Percentiles rank a stretch among this genome's conserved stretches.
phyloP scores from a whole-genome alignment of 2,797 vertebrate genomes.

The Anas georgica region DNA sequence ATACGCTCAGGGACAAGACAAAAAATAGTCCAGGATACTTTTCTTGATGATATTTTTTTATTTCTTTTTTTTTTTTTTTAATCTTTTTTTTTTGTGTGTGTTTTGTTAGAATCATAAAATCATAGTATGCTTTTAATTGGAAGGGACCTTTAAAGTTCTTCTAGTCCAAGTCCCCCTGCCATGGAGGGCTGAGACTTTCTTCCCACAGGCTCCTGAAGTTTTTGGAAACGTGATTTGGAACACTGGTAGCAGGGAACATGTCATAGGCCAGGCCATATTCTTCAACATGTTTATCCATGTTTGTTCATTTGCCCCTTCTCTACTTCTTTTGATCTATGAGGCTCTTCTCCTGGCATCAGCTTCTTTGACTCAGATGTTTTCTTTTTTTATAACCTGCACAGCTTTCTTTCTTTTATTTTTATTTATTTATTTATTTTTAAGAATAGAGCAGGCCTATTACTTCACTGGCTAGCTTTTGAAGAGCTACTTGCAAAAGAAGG shows the following conservation, averaged over 20 bases:
- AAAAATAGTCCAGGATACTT: background rate
- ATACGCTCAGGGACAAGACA: background rate
- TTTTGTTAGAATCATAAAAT: no score
- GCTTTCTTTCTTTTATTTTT: background rate
- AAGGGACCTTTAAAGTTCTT: background rate
- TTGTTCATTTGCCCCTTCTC: background rate
- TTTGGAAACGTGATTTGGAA: background rate
- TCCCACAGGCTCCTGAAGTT: background rate
- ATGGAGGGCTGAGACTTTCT: background rate
- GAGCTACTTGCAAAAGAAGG: background rate
- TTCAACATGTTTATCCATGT: accelerated
- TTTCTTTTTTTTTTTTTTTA: no score
- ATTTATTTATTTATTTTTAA: no score
- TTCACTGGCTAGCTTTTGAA: background rate
- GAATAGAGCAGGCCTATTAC: background rate
- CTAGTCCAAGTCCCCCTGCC: background rate
- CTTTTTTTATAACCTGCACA: background rate
- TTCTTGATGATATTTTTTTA: background rate
- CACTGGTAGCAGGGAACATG: background rate
- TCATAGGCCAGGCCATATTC: accelerated
- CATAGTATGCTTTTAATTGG: background rate
- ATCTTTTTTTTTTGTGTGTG: no score
- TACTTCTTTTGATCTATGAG: background rate
- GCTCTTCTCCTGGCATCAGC: background rate
- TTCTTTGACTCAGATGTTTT: background rate